Evolutionary conservation across 2,888 invertebrate species (phyloP).

Genomic region (Melinopterus prodromus): DNA sequence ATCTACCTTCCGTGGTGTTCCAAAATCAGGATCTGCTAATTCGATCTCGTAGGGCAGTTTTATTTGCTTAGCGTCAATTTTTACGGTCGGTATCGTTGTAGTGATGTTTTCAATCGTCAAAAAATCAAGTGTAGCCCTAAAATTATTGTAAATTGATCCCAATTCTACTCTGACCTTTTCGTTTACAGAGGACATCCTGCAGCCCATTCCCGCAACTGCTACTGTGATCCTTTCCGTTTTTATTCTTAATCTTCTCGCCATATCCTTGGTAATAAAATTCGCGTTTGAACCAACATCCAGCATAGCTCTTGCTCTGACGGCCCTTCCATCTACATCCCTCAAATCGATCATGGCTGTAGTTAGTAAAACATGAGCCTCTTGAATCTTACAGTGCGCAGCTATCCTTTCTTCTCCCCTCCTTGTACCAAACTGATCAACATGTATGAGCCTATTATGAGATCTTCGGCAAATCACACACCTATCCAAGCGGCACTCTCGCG

Average conservation of each 20-base stretch:
- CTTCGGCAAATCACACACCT: too few species aligned
- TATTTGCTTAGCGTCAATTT: background rate
- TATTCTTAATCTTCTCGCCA: background rate
- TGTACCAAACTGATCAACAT: background rate
- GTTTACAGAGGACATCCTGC: background rate
- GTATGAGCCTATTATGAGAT: background rate
- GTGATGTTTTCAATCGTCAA: background rate
- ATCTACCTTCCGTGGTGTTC: conserved; percentile 8
- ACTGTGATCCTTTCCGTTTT: background rate
- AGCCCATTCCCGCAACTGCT: background rate
- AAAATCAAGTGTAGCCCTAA: background rate
- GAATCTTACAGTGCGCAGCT: background rate
- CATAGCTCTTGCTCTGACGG: background rate
- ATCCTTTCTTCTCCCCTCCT: background rate
- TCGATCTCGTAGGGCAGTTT: conserved; percentile 10
- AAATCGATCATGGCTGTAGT: background rate
- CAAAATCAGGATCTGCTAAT: conserved; percentile 13
- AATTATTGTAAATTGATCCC: background rate
- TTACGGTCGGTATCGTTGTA: background rate
- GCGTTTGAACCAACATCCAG: background rate
- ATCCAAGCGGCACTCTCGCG: too few species aligned
- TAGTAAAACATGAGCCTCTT: background rate
- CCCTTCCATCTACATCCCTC: background rate
- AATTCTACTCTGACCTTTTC: background rate
- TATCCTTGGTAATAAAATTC: background rate